Evolutionary conservation across 92 coral and sea anemone species (phyloP).

Genomic region (Epizoanthus scotinus): DNA sequence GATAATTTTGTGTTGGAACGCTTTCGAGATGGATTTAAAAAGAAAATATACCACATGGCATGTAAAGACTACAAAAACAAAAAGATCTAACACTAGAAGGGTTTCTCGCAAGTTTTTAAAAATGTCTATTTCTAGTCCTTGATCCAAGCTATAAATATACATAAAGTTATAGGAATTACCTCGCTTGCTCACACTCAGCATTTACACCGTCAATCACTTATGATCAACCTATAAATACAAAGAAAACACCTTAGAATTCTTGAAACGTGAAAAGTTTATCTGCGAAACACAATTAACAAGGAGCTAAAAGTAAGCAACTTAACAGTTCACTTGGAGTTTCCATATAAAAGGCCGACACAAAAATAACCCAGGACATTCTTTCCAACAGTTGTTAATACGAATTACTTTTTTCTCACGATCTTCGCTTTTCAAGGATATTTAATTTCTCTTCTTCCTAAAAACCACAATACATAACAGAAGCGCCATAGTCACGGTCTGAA

Average conservation of each 20-base stretch:
- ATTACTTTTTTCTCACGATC: neutral
- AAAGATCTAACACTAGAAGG: slow-evolving; percentile 10
- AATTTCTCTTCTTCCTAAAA: neutral
- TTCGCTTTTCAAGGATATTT: neutral
- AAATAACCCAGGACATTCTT: neutral
- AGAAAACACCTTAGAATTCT: neutral
- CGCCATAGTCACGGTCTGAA: no score
- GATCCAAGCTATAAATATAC: neutral
- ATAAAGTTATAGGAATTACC: slow-evolving; percentile 14
- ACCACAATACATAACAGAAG: neutral
- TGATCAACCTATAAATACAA: slow-evolving; percentile 18
- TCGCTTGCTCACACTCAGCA: slow-evolving; percentile 12
- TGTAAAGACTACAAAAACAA: neutral
- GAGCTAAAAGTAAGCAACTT: no score
- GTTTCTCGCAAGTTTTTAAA: slow-evolving; percentile 18
- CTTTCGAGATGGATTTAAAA: neutral
- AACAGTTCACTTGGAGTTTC: neutral
- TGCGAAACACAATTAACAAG: neutral
- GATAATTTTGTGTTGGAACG: neutral
- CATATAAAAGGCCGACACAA: neutral
- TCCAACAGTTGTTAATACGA: neutral
- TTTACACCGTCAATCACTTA: slow-evolving; percentile 28
- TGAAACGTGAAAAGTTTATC: neutral
- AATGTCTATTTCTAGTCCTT: no score
- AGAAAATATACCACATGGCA: neutral